Base-by-base conservation (phyloP, 2,888 invertebrate genomes). In the Hartigia nigra region DNA sequence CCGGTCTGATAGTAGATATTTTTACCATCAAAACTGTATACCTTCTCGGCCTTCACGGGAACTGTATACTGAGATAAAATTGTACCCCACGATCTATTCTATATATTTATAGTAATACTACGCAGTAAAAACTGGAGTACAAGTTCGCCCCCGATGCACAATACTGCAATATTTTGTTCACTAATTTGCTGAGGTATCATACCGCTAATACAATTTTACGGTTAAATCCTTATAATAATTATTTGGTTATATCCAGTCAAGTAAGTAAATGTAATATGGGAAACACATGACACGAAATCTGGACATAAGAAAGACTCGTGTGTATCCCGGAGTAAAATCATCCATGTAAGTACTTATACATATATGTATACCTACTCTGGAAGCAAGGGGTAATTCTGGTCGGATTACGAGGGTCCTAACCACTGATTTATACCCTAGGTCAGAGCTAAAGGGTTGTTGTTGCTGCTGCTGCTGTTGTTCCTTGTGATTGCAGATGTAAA, bases 201-300 rank as follows among this genome's bases (percentile, higher is more conserved):
- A n/a, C n/a, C n/a, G n/a, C n/a, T n/a, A n/a, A n/a, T n/a, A n/a
- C n/a, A n/a, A n/a, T n/a, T n/a, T n/a, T n/a, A n/a, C n/a, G n/a
- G n/a, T n/a, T 69, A 55, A 35, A 74, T 55, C 74, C 32, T 23
- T 12, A 32, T 31, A 76, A n/a, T 70, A 76, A 72, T 72, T 76
- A 76, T 36, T 76, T 76, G 72, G 72, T 76, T 70, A 76, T 76
- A 70, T 70, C 70, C 23, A 36, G 31, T 14, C 31, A 5, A 76
- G 14, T 31, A 55, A 55, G 23, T 23, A 55, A 55, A 55, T 55
- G 55, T 9, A 14, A 14, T 55, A 23, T 55, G 23, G 55, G 55
- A 55, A 55, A 55, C 14, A 39, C 14, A 39, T 55, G 55, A 55
- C 23, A 55, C 23, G 55, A 55, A 55, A 55, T 55, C 55, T 55